Conservation (phyloP, 2,888 invertebrate species). For the Dynastes grantii region DNA sequence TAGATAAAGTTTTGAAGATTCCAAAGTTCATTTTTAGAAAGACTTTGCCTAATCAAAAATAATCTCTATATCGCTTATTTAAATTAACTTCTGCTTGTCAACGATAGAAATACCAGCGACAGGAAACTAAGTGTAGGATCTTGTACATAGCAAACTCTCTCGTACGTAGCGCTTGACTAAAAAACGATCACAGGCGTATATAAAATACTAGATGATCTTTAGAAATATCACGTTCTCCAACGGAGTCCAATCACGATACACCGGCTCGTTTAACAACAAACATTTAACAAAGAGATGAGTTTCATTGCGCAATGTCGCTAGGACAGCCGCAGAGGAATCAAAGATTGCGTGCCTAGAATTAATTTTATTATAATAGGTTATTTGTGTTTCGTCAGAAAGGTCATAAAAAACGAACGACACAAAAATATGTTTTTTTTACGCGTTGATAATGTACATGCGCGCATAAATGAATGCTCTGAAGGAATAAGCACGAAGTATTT, state of each 20-base stretch:
- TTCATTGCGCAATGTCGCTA: not conserved
- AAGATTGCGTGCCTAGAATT: conserved; percentile 6
- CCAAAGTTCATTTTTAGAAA: no score
- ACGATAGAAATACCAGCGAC: no score
- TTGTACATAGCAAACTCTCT: no score
- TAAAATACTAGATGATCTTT: conserved; percentile 13
- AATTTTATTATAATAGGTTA: conserved; percentile 7
- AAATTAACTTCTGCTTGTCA: no score
- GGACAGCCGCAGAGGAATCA: not conserved
- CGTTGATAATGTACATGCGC: not conserved
- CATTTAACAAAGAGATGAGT: conserved; percentile 11
- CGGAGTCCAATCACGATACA: not conserved
- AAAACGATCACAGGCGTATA: not conserved
- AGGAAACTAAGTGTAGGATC: no score
- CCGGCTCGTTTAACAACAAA: not conserved
- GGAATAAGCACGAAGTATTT: not conserved
- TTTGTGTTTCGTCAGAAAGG: conserved; percentile 7
- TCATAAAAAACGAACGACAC: not conserved
- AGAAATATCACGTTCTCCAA: conserved; percentile 1
- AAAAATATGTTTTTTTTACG: not conserved
- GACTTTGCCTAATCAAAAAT: no score
- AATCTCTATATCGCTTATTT: no score
- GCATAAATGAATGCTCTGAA: not conserved
- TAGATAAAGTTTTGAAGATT: no score
- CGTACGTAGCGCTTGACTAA: no score